A percentile compares a stretch with the other conserved stretches of the same genome.
Conservation (phyloP, 2,113 vertebrate species). For the Corythoichthys intestinalis region DNA sequence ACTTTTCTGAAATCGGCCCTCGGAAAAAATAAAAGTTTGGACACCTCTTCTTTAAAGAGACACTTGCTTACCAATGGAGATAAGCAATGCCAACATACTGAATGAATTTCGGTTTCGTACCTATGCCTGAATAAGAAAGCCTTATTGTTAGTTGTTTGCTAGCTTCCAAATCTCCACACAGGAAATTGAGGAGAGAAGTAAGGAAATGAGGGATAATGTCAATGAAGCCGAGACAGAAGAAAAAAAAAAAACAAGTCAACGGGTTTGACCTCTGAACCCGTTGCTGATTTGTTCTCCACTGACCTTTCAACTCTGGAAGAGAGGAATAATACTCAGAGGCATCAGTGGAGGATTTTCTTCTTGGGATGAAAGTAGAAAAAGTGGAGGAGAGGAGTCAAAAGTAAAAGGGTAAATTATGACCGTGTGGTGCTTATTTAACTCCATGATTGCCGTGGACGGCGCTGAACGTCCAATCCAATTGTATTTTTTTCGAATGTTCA, state of each 20-base stretch:
- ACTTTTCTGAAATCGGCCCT: no score
- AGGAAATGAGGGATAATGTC: constrained; percentile 2
- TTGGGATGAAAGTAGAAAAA: constrained; percentile 8
- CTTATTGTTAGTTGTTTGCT: background rate
- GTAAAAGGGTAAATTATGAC: background rate
- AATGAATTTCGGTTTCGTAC: no score
- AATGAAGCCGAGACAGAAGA: constrained; percentile 14
- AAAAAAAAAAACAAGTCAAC: constrained; percentile 13
- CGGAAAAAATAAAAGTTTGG: no score
- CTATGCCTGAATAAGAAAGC: no score
- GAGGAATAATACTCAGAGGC: constrained; percentile 28
- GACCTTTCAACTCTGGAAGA: constrained; percentile 49
- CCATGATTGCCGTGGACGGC: no score
- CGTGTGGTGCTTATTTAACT: no score
- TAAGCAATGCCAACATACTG: no score
- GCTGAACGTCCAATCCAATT: no score
- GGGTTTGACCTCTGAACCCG: constrained; percentile 38
- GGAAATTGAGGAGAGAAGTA: constrained; percentile 8
- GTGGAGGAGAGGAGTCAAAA: constrained; percentile 10
- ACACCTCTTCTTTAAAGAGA: no score
- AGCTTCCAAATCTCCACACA: background rate
- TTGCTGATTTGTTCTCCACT: constrained; percentile 45
- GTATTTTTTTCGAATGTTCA: no score
- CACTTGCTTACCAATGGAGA: no score
- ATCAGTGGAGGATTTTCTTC: constrained; percentile 11